A percentile compares a stretch with the other conserved stretches of the same genome.
These are phyloP conservation scores for Metridium senile DNA, from an alignment of 92 coral and sea anemone genomes.

Conservation along the genomic window DNA sequence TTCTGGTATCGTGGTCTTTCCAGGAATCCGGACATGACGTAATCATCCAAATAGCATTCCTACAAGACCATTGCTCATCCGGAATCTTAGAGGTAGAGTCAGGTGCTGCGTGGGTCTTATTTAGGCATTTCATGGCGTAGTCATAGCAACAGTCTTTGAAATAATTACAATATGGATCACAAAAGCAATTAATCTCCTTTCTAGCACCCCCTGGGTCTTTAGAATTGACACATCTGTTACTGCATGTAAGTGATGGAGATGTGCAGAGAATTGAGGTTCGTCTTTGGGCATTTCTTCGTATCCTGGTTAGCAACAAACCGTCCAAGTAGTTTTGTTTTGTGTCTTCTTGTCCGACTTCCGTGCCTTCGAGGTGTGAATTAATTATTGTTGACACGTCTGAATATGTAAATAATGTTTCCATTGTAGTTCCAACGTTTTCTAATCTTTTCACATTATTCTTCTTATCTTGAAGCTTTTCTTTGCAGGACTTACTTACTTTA, in stretches of 20 bases:
- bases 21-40: slow-evolving; percentile 34
- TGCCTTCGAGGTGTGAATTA: too few relatives aligned
- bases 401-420: background rate
- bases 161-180: slow-evolving; percentile 27
- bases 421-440: background rate
- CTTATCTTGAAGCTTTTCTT: background rate
- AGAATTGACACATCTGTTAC: slow-evolving; percentile 4
- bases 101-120: background rate
- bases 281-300: background rate
- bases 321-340: background rate
- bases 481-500: too few relatives aligned
- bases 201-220: slow-evolving; percentile 15
- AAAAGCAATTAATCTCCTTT: slow-evolving; percentile 23
- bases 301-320: background rate
- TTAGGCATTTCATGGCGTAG: slow-evolving; percentile 18
- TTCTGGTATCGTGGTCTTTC: background rate
- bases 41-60: slow-evolving; percentile 41
- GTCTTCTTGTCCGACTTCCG: too few relatives aligned
- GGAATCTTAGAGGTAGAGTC: background rate
- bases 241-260: slow-evolving; percentile 4
- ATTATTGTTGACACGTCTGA: background rate
- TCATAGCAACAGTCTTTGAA: slow-evolving; percentile 34
- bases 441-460: background rate
- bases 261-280: background rate
- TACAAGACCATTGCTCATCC: slow-evolving; percentile 12